These are phyloP conservation scores for Meiosimyza platycephala DNA, from an alignment of 2,888 invertebrate genomes.

Conservation along the genomic window DNA sequence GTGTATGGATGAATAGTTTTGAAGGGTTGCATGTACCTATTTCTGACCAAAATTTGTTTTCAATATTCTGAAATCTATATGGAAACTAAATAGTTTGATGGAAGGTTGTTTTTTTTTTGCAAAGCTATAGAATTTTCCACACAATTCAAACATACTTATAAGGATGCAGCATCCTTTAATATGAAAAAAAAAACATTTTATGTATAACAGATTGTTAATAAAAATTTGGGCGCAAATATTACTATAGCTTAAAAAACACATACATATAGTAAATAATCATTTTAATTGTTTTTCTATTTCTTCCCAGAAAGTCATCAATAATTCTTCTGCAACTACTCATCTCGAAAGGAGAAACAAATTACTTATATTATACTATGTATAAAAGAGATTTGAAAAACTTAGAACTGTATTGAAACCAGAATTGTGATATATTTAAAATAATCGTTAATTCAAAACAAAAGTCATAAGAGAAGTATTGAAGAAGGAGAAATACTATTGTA, in stretches of 20 bases:
- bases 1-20: too few species aligned
- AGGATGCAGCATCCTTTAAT: too few species aligned
- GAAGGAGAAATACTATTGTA: slow-evolving; percentile 13
- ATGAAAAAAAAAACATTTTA: too few species aligned
- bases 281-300: background rate
- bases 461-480: slow-evolving; percentile 9
- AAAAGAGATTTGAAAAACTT: slow-evolving; percentile 11
- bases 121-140: too few species aligned
- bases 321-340: slow-evolving; percentile 18
- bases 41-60: too few species aligned
- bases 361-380: slow-evolving; percentile 17
- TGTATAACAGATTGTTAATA: too few species aligned
- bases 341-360: slow-evolving; percentile 12
- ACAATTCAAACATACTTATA: too few species aligned
- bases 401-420: slow-evolving; percentile 22
- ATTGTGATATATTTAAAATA: slow-evolving; percentile 33
- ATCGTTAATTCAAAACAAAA: slow-evolving; percentile 11
- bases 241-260: background rate
- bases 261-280: background rate
- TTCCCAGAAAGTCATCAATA: slow-evolving; percentile 22
- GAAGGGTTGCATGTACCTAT: too few species aligned
- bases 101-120: too few species aligned
- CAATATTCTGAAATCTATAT: too few species aligned
- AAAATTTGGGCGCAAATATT: background rate
- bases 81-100: too few species aligned